phyloP scores from a whole-genome alignment of 1,140 invertebrate genomes.

The Diachasma alloeum region DNA sequence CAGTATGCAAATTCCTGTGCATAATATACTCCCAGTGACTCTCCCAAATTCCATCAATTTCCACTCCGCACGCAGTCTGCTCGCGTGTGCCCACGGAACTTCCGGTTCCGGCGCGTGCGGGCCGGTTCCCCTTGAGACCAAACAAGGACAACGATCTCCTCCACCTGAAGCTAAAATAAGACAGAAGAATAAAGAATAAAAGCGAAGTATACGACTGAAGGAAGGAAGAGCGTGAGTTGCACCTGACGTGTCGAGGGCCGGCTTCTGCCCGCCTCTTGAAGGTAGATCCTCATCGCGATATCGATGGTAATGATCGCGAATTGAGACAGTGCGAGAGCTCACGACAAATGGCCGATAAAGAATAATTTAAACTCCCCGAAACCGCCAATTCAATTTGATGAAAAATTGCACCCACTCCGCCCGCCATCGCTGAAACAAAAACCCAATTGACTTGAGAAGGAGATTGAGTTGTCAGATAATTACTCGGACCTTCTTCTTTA shows the following conservation, averaged over 20 bases:
- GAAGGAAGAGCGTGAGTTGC: constrained; percentile 35
- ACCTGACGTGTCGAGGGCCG: constrained; percentile 51
- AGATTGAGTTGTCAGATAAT: neutral
- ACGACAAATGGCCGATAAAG: constrained; percentile 38
- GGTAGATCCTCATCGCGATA: constrained; percentile 49
- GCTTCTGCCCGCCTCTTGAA: constrained; percentile 38
- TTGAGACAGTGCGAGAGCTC: constrained; percentile 38
- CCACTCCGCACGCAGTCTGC: constrained; percentile 3
- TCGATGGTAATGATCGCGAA: constrained; percentile 48
- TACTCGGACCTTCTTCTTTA: neutral
- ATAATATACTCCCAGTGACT: neutral
- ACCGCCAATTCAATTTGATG: neutral
- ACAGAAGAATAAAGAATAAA: constrained; percentile 3
- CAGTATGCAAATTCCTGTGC: neutral
- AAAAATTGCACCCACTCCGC: constrained; percentile 17
- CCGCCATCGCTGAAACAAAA: neutral
- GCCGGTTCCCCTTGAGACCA: constrained; percentile 5
- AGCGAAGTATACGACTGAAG: neutral
- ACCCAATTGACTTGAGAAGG: neutral
- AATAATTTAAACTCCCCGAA: constrained; percentile 32
- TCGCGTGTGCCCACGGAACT: constrained; percentile 45
- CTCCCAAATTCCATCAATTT: neutral
- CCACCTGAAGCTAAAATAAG: neutral
- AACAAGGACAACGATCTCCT: neutral
- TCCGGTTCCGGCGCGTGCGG: constrained; percentile 51